These are phyloP conservation scores for Lampropteryx suffumata DNA, from an alignment of 2,888 invertebrate species.

Conservation along the genomic window DNA sequence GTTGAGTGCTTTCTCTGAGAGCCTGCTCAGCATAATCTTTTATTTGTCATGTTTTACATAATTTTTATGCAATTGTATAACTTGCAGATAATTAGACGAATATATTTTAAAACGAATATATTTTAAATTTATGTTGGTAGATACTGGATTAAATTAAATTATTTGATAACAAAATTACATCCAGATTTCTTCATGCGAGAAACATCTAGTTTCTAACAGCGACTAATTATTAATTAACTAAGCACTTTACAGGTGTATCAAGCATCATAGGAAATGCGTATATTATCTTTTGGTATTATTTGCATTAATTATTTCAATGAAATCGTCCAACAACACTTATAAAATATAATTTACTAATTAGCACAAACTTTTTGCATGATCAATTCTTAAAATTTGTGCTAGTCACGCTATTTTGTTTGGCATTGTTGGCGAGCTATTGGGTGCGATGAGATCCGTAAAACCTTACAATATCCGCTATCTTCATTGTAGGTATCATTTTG, in stretches of 20 bases:
- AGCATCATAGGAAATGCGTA: too few relatives aligned
- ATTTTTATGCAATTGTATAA: background rate
- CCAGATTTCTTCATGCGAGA: too few relatives aligned
- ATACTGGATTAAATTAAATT: too few relatives aligned
- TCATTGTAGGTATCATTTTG: slow-evolving; percentile 39
- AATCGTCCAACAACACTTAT: background rate
- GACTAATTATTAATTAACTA: too few relatives aligned
- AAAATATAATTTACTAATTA: background rate
- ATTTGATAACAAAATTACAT: too few relatives aligned
- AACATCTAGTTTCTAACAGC: too few relatives aligned
- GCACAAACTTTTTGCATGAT: slow-evolving; percentile 37
- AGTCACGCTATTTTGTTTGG: slow-evolving; percentile 58
- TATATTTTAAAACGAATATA: too few relatives aligned
- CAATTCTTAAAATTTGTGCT: slow-evolving; percentile 23
- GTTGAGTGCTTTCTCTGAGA: slow-evolving; percentile 52
- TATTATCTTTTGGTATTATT: too few relatives aligned
- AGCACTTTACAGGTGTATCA: too few relatives aligned
- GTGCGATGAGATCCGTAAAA: slow-evolving; percentile 53
- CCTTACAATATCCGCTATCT: slow-evolving; percentile 57
- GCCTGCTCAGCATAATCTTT: slow-evolving; percentile 1
- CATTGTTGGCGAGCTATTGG: slow-evolving; percentile 39
- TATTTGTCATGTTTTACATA: slow-evolving; percentile 11
- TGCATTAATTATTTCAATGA: background rate
- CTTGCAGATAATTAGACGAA: too few relatives aligned
- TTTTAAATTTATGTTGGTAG: background rate